Evolutionary conservation across 2,797 vertebrate species (phyloP).

Genomic region (Sebastes minor): DNA sequence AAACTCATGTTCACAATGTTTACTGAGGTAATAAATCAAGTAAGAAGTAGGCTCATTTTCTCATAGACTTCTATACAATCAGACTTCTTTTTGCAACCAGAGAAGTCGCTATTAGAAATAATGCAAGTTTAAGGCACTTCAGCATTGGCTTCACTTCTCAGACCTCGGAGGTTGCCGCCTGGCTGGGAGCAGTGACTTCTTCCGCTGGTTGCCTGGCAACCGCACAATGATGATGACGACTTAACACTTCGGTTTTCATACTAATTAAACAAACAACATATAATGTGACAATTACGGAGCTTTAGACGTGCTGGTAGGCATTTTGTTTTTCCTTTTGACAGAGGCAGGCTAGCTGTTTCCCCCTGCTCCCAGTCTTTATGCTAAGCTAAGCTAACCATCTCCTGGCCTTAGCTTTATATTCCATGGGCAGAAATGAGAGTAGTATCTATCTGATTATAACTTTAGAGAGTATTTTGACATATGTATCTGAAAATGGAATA

Average conservation of each 20-base stretch:
- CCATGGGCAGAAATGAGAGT: neutral
- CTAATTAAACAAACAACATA: neutral
- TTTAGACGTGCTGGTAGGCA: neutral
- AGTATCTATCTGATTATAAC: neutral
- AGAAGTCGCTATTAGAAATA: fast-evolving
- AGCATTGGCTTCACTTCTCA: no score
- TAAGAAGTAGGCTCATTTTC: neutral
- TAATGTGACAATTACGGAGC: neutral
- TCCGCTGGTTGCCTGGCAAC: neutral
- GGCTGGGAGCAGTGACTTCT: neutral
- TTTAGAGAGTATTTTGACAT: neutral
- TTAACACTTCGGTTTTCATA: no score
- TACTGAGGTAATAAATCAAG: no score
- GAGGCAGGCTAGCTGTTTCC: neutral
- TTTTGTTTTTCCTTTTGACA: neutral
- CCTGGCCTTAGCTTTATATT: neutral
- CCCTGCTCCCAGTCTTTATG: neutral
- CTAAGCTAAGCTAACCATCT: conserved; percentile 7
- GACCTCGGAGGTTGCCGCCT: fast-evolving
- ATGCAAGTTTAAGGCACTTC: no score
- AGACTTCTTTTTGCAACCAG: no score
- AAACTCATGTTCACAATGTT: no score
- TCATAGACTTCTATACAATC: neutral
- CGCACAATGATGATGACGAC: neutral
- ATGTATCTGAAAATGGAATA: neutral